Evolutionary conservation across 2,797 vertebrate genomes (phyloP).

Genomic region (Pantherophis alleghaniensis): DNA sequence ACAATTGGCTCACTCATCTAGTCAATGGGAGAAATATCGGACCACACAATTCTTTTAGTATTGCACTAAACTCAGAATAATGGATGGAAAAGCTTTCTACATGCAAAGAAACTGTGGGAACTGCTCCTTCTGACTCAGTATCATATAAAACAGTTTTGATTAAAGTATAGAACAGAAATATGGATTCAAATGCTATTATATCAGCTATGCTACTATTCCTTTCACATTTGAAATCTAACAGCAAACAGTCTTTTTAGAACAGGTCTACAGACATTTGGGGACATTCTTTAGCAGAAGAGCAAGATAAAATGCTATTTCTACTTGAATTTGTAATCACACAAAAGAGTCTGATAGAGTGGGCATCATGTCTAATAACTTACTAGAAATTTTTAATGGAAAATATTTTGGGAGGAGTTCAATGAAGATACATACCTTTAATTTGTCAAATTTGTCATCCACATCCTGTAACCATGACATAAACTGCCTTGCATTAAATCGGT

Average conservation of each 20-base stretch:
- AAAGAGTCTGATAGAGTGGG: background rate
- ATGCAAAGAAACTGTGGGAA: background rate
- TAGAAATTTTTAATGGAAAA: background rate
- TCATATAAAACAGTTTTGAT: background rate
- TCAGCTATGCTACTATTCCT: background rate
- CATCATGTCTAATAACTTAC: background rate
- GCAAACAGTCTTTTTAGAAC: background rate
- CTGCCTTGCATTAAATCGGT: conserved; percentile 95
- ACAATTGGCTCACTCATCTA: background rate
- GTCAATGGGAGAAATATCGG: background rate
- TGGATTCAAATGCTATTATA: background rate
- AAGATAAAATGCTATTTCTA: background rate
- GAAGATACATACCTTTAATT: conserved; percentile 85
- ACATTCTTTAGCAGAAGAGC: background rate
- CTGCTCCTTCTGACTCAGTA: background rate
- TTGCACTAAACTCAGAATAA: background rate
- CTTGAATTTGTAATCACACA: background rate
- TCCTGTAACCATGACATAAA: conserved; percentile 99
- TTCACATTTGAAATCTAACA: background rate
- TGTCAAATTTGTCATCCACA: conserved; percentile 98
- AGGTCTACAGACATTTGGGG: background rate
- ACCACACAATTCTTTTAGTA: background rate
- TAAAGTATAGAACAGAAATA: background rate
- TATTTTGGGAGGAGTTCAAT: background rate
- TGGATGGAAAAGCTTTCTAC: background rate